Conservation (phyloP, 2,888 invertebrate species). For the Microctonus aethiopoides region DNA sequence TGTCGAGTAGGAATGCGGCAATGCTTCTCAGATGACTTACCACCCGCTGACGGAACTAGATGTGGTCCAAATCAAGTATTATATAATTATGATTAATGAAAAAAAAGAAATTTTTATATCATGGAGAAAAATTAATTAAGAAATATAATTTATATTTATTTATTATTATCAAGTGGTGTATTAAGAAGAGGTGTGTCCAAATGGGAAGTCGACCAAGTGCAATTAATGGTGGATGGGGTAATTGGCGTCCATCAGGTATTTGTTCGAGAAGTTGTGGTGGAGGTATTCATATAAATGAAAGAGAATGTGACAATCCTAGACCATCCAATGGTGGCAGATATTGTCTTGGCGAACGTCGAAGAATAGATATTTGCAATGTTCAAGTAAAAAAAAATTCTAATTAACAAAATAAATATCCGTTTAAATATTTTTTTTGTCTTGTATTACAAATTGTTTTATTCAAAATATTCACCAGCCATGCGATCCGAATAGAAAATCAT, state of each 20-base stretch:
- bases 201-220: slow-evolving; percentile 77
- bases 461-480: slow-evolving; percentile 67
- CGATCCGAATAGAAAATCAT: slow-evolving; percentile 77
- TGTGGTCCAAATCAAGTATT: slow-evolving; percentile 74
- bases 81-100: too few relatives aligned
- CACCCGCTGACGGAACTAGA: slow-evolving; percentile 75
- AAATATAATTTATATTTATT: slow-evolving; percentile 29
- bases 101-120: too few relatives aligned
- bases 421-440: neutral
- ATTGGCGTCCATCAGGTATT: slow-evolving; percentile 83
- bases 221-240: slow-evolving; percentile 87
- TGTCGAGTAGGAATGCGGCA: slow-evolving; percentile 43
- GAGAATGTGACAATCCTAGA: slow-evolving; percentile 85
- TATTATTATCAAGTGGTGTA: slow-evolving; percentile 85
- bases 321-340: slow-evolving; percentile 86
- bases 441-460: neutral
- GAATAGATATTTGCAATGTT: slow-evolving; percentile 70
- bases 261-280: slow-evolving; percentile 89
- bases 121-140: too few relatives aligned
- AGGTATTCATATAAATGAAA: slow-evolving; percentile 79
- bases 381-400: neutral
- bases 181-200: slow-evolving; percentile 82
- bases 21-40: slow-evolving; percentile 71
- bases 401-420: neutral
- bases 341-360: slow-evolving; percentile 85